Evolutionary conservation across 2,797 vertebrate species (phyloP).

Genomic region (Artibeus jamaicensis): DNA sequence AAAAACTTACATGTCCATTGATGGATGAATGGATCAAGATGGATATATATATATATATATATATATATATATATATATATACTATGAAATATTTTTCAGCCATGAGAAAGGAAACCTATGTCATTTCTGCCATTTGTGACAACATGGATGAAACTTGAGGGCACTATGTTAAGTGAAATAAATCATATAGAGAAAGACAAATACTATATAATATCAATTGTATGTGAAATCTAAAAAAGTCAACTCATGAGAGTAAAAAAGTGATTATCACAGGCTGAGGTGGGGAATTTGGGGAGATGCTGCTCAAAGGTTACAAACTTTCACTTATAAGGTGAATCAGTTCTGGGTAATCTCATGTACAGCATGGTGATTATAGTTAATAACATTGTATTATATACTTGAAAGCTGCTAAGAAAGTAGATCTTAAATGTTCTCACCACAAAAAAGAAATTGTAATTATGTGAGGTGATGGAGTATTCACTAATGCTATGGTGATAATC

Average conservation of each 20-base stretch:
- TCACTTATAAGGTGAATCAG: neutral
- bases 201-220: neutral
- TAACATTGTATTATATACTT: neutral
- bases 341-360: neutral
- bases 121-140: neutral
- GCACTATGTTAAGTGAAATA: neutral
- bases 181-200: neutral
- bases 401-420: neutral
- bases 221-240: neutral
- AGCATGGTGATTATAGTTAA: neutral
- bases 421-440: constrained; percentile 5
- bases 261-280: neutral
- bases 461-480: neutral
- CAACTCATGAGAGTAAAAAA: neutral
- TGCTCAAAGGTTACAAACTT: neutral
- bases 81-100: neutral
- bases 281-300: neutral
- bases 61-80: neutral
- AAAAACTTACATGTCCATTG: neutral
- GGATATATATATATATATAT: neutral
- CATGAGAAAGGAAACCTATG: neutral
- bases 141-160: neutral
- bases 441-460: neutral
- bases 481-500: neutral
- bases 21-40: neutral